A percentile compares a stretch with the other conserved stretches of the same genome.
Conservation (phyloP, 2,113 vertebrate genomes). For the Callipepla californica region DNA sequence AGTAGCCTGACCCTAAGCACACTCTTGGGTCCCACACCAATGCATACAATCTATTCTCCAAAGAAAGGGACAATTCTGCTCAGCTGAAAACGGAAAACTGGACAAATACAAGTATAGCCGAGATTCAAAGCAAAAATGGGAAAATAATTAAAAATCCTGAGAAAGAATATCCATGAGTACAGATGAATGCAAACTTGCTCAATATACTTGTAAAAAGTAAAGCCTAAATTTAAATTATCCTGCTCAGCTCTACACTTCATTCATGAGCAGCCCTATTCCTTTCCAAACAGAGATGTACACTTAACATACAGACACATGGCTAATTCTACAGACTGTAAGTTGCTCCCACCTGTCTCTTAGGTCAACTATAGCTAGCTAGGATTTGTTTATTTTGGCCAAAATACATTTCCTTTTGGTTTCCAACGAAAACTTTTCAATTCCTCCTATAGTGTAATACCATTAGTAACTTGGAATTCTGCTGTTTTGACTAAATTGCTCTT, state of each 20-base stretch:
- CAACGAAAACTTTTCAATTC: background rate
- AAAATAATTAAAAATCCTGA: background rate
- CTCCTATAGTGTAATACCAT: background rate
- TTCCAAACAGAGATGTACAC: background rate
- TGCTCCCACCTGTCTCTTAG: background rate
- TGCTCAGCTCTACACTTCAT: background rate
- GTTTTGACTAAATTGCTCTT: background rate
- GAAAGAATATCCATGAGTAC: background rate
- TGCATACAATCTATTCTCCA: background rate
- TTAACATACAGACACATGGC: background rate
- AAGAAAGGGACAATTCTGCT: background rate
- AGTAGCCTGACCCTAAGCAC: background rate
- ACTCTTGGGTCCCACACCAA: background rate
- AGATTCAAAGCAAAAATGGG: background rate
- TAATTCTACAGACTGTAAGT: background rate
- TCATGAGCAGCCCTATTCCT: background rate
- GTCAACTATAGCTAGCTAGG: background rate
- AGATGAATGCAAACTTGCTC: background rate
- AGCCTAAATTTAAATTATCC: background rate
- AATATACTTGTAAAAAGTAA: background rate
- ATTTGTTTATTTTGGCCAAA: background rate
- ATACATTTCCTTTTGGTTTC: background rate
- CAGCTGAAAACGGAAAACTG: background rate
- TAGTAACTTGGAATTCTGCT: fast-evolving
- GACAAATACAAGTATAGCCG: background rate